Base-by-base conservation (phyloP, 2,888 invertebrate genomes). In the Urechis unicinctus region DNA sequence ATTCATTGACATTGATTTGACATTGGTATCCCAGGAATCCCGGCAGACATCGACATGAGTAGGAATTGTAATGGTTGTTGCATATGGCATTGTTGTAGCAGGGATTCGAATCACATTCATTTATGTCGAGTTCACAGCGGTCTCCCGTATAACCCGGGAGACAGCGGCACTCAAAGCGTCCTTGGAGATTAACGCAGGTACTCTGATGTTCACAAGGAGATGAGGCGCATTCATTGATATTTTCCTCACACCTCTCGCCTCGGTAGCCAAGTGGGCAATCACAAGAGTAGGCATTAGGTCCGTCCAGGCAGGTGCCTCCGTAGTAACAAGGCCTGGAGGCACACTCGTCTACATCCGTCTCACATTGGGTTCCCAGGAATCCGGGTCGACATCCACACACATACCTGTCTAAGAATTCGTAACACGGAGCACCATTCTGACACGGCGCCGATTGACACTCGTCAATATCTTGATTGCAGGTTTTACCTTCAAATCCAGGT, bases 361-460 rank as follows among this genome's bases (percentile, higher is more conserved):
- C 61, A 59, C 69, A 68, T 26, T 72, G 93, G 93, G 81, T 72
- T 71, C 59, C 59, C 21, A 13, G 31, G 47, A 47, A 60, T 9
- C 58, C 55, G 5, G 30, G 62, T 5, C 50, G 44, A 48, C 70
- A 70, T 24, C 48, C 21, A 56, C 70, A 67, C 3, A 17, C 41
- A 48, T 61, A 69, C 51, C 63, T 57, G 46, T 68, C 61, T 2
- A 62, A 26, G 30, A 48, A 41, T 52, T 62, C 60, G 28, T 43
- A 1, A 28, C 62, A 62, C 5, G 2, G 56, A 17, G 92, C 71
- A 53, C 63, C 93, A 67, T 95, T 93, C 66, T 91, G 90, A 72
- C 95, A 95, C 0, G 94, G 94, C 77, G 91, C 92, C 1, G 91
- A 91, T 52, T 88, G 87, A 75, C 94, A 95, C 26, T 62, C 59